Evolutionary conservation across 2,113 vertebrate species (phyloP), one percentile per base, ranked within the genome.

Genomic region (Rhinolophus ferrumequinum): DNA sequence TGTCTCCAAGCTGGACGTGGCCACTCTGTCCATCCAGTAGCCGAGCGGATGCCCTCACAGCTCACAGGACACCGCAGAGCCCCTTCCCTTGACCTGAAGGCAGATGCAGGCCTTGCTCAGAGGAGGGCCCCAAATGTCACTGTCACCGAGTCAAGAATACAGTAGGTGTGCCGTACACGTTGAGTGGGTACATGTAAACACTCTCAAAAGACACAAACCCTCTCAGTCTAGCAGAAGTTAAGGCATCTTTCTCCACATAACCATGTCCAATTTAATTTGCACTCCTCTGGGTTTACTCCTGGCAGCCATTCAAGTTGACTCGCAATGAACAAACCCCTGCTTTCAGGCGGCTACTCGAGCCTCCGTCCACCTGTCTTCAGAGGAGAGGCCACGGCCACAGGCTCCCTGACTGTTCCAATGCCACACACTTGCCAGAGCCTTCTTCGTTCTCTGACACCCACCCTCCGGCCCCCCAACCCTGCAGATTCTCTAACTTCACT

Each of bases 201-300:
- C 52, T 79, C 90, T 60, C 2, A 6, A 38, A 56, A 38, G 75
- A 93, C 84, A 92, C 84, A 92, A 62, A 75, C 38, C 21, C 38
- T 33, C 80, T 83, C 92, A 92, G 86, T 94, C 73, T 52, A 21
- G 79, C 76, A 24, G 89, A 84, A 62, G 47, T 15, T 6, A 94
- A 95, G 85, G 81, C 88, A 81, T 69, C 95, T 95, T 81, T 97
- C 88, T 79, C 35, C 69, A 60, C 89, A 28, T 41, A 83, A 77
- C 93, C 79, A 58, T 21, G 86, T 95, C 89, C 93, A 67, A 75
- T 80, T 70, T 88, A 64, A 96, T 82, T 56, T 86, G 72, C 54
- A 26, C 70, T 54, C 80, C 60, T 70, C 3, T 5, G 66, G 84
- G 83, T 11, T 87, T 50, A 28, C 76, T 54, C 44, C 89, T 90